A percentile compares a stretch with the other conserved stretches of the same genome.
These are phyloP conservation scores for Poeciliopsis presidionis DNA, from an alignment of 2,797 vertebrate genomes.

Conservation along the genomic window DNA sequence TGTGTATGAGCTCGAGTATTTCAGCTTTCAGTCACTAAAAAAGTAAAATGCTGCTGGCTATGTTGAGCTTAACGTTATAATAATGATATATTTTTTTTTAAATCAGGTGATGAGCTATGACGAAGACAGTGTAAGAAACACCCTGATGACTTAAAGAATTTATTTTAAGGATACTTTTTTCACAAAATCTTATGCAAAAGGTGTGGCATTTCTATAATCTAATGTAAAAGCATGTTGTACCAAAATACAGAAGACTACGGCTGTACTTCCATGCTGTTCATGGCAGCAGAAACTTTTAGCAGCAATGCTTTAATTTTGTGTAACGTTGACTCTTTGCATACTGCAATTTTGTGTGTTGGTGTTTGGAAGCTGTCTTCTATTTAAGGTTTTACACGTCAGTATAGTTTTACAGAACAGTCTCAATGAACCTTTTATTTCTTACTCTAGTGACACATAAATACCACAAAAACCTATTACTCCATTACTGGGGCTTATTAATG, in stretches of 20 bases:
- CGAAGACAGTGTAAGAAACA: not conserved
- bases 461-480: constrained; percentile 12
- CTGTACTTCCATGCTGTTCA: not conserved
- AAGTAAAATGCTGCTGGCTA: not conserved
- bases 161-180: not conserved
- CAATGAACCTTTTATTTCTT: constrained; percentile 6
- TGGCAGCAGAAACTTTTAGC: too few relatives aligned
- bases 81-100: too few relatives aligned
- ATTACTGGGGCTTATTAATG: constrained; percentile 17
- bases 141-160: not conserved
- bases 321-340: not conserved
- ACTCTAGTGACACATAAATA: not conserved
- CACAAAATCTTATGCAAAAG: not conserved
- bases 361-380: not conserved
- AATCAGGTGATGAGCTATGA: too few relatives aligned
- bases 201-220: not conserved
- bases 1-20: not conserved
- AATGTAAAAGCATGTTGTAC: not conserved
- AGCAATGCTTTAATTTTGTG: not conserved
- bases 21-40: not conserved
- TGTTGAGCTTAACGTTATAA: not conserved
- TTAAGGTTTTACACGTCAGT: not conserved
- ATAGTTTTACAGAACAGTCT: constrained; percentile 2
- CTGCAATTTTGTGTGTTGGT: not conserved
- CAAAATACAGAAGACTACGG: not conserved